Percentiles rank a stretch among this genome's conserved stretches.
These are phyloP conservation scores for Antheraea pernyi DNA, from an alignment of 1,140 invertebrate genomes.

Conservation along the genomic window DNA sequence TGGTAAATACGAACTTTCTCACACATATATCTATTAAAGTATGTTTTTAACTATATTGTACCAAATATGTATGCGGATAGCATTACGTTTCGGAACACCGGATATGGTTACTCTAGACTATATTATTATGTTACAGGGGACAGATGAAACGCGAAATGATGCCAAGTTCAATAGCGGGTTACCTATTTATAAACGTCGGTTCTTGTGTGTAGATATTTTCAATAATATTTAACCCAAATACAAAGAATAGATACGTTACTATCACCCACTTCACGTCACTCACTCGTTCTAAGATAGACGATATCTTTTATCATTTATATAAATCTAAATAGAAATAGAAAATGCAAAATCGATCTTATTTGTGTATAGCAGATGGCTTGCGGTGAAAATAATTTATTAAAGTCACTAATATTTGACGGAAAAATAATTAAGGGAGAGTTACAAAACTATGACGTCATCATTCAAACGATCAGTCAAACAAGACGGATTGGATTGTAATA, in stretches of 20 bases:
- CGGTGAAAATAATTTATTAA: too few relatives aligned
- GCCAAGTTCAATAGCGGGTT: slow-evolving; percentile 18
- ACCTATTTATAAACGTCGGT: background rate
- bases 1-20: too few relatives aligned
- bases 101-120: slow-evolving; percentile 15
- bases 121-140: slow-evolving; percentile 1
- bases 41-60: too few relatives aligned
- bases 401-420: too few relatives aligned
- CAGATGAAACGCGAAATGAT: slow-evolving; percentile 7
- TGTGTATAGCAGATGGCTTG: too few relatives aligned
- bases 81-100: slow-evolving; percentile 8
- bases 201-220: background rate
- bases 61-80: background rate
- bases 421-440: too few relatives aligned
- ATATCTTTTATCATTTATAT: background rate
- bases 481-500: too few relatives aligned
- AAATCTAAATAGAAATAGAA: background rate
- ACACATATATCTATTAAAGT: too few relatives aligned
- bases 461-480: too few relatives aligned
- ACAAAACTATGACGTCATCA: too few relatives aligned
- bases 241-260: background rate
- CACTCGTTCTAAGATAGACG: background rate
- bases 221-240: background rate
- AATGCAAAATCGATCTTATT: too few relatives aligned
- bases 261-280: background rate